Conservation (phyloP, 2,113 vertebrate genomes). For the Oreochromis aureus region DNA sequence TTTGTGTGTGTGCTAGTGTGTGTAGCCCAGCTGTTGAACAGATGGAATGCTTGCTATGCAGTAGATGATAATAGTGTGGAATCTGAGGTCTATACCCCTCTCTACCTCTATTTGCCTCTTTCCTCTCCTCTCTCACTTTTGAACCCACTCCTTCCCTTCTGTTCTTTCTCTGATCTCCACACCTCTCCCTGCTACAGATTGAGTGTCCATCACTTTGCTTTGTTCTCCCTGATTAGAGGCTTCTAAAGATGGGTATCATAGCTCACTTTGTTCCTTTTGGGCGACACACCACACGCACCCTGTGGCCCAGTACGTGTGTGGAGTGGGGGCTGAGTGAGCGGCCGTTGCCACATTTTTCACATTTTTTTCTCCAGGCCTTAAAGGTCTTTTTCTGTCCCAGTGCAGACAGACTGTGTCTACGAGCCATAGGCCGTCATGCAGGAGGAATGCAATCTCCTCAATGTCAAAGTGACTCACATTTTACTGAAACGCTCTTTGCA, state of each 20-base stretch:
- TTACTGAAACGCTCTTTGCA: not conserved
- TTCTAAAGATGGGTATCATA: slow-evolving; percentile 39
- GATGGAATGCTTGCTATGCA: slow-evolving; percentile 68
- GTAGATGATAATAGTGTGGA: slow-evolving; percentile 58
- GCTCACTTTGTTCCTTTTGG: slow-evolving; percentile 23
- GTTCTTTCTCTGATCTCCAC: not conserved
- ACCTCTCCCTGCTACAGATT: not conserved
- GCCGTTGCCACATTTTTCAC: slow-evolving; percentile 50
- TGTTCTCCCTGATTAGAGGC: slow-evolving; percentile 54
- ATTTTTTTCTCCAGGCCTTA: slow-evolving; percentile 53
- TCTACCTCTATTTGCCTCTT: slow-evolving; percentile 16
- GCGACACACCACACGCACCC: slow-evolving; percentile 7
- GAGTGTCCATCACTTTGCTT: slow-evolving; percentile 23
- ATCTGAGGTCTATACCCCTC: slow-evolving; percentile 37
- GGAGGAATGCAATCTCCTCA: slow-evolving; percentile 46
- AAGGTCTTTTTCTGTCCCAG: slow-evolving; percentile 62
- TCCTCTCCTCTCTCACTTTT: not conserved
- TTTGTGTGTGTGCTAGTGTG: slow-evolving; percentile 1
- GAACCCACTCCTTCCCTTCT: not conserved
- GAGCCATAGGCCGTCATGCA: slow-evolving; percentile 38
- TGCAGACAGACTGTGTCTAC: slow-evolving; percentile 47
- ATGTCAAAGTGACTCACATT: slow-evolving; percentile 1
- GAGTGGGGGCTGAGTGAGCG: slow-evolving; percentile 29
- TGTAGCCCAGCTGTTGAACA: slow-evolving; percentile 62
- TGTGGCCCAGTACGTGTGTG: slow-evolving; percentile 7